These are phyloP conservation scores for Teleopsis dalmanni DNA, from an alignment of 1,140 invertebrate species.

Conservation along the genomic window DNA sequence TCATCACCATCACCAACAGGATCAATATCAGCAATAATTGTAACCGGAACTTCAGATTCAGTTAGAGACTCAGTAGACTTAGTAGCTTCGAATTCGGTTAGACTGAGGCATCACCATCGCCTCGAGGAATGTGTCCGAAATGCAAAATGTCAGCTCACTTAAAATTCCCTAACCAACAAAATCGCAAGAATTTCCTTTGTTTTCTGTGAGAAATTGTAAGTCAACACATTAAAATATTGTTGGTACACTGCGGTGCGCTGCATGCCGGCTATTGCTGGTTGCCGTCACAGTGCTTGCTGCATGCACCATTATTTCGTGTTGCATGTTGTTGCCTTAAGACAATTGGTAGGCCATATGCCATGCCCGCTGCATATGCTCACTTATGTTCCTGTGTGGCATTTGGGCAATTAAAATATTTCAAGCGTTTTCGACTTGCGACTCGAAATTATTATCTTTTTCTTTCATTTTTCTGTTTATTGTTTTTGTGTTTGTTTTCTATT, in stretches of 20 bases:
- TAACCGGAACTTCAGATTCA: too few species aligned
- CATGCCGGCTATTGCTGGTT: neutral
- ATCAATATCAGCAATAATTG: too few species aligned
- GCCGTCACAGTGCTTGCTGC: too few species aligned
- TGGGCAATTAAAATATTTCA: constrained; percentile 43
- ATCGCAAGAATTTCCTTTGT: constrained; percentile 40
- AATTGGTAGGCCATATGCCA: constrained; percentile 17
- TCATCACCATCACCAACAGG: too few species aligned
- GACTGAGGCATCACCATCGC: constrained; percentile 30
- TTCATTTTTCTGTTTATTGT: neutral
- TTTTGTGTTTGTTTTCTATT: neutral
- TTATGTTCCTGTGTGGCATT: constrained; percentile 30
- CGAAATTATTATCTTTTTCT: constrained; percentile 4
- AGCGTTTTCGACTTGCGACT: too few species aligned
- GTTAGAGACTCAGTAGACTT: too few species aligned
- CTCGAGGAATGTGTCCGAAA: constrained; percentile 42
- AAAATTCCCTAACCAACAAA: constrained; percentile 24
- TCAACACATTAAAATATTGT: neutral
- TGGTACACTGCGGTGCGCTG: neutral
- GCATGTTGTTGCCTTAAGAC: constrained; percentile 40
- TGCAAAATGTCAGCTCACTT: constrained; percentile 42
- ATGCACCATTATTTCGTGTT: too few species aligned
- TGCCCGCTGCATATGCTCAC: constrained; percentile 2
- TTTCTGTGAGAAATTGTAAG: constrained; percentile 27
- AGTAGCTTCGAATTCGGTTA: neutral